These are phyloP conservation scores for Pao palembangensis DNA, from an alignment of 2,113 vertebrate genomes.

Conservation along the genomic window DNA sequence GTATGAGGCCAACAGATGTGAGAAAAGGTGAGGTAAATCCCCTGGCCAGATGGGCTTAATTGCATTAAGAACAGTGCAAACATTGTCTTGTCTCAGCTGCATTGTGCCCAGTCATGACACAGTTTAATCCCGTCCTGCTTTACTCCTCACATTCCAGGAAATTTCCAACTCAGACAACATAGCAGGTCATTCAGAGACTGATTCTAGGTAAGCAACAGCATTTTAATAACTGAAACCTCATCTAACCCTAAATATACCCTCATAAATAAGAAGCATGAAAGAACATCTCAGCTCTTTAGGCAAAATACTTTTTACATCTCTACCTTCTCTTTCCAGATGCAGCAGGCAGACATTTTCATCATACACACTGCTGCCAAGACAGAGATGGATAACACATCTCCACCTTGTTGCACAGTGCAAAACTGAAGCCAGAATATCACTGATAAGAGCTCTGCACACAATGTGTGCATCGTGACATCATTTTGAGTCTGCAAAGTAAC, in stretches of 20 bases:
- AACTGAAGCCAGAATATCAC: no score
- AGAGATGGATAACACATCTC: no score
- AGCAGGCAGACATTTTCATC: neutral
- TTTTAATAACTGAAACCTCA: neutral
- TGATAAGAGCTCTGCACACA: no score
- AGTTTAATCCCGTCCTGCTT: constrained; percentile 37
- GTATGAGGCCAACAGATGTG: constrained; percentile 5
- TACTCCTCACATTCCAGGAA: constrained; percentile 62
- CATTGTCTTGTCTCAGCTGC: constrained; percentile 39
- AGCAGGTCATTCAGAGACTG: constrained; percentile 42
- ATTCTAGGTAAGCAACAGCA: constrained; percentile 17
- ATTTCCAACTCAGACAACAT: constrained; percentile 46
- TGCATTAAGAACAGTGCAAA: constrained; percentile 34
- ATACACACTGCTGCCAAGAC: no score
- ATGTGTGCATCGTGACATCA: no score
- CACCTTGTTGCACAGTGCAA: no score
- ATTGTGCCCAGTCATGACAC: constrained; percentile 36
- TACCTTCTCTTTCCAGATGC: neutral
- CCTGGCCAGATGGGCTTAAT: constrained; percentile 45
- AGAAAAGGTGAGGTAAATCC: constrained; percentile 40
- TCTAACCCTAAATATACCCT: no score
- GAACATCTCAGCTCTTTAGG: no score
- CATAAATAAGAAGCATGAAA: no score
- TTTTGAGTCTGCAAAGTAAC: no score
- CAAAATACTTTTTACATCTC: no score